Conservation (phyloP, 1,140 invertebrate genomes). For the Colletes gigas region DNA sequence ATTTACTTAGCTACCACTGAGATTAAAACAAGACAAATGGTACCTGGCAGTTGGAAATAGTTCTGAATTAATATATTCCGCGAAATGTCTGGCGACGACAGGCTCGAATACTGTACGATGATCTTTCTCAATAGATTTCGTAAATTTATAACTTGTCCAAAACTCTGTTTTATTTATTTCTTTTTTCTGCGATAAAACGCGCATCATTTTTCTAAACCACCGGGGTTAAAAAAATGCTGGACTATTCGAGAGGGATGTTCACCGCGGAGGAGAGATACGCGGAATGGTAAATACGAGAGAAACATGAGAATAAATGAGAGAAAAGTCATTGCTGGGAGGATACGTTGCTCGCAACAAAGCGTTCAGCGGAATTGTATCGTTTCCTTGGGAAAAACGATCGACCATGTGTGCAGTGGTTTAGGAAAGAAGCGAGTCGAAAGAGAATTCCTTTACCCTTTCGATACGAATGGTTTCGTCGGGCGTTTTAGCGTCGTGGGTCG, state of each 20-base stretch:
- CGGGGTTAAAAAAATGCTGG: background rate
- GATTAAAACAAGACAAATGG: too few species aligned
- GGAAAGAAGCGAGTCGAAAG: background rate
- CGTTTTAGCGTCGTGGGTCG: constrained; percentile 1
- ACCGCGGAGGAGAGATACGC: background rate
- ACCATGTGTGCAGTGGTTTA: background rate
- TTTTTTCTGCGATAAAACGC: too few species aligned
- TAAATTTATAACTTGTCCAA: too few species aligned
- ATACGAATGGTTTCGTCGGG: background rate
- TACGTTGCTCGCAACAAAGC: background rate
- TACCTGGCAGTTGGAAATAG: too few species aligned
- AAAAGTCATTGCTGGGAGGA: background rate
- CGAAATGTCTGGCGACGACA: too few species aligned
- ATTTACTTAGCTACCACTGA: too few species aligned
- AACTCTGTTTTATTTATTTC: too few species aligned
- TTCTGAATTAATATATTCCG: too few species aligned
- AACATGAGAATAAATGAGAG: background rate
- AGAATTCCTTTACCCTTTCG: background rate
- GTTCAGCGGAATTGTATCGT: background rate
- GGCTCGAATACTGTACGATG: too few species aligned
- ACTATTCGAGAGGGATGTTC: background rate
- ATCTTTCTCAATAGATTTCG: too few species aligned
- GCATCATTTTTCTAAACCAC: background rate
- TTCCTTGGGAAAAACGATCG: background rate
- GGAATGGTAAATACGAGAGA: background rate